Evolutionary conservation across 2,113 vertebrate genomes (phyloP), one percentile per base, ranked within the genome.

Genomic region (Pandion haliaetus): DNA sequence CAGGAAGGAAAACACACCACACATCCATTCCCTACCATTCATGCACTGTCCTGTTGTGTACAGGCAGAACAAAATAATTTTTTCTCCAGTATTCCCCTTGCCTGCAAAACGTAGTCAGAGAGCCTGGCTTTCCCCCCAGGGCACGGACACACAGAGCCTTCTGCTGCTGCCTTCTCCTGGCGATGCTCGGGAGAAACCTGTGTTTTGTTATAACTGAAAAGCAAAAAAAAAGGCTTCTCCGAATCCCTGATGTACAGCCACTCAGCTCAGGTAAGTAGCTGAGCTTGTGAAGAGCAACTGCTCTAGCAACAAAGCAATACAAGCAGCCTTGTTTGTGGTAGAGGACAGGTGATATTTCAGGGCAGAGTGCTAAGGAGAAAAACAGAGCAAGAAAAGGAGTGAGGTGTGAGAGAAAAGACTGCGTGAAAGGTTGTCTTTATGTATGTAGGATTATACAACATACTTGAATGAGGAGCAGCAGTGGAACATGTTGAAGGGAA

Each of bases 61-160:
- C 38, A 49, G 11, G 65, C 21, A 72, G n/a, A 91, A 84, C 17
- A 66, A 78, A 66, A 11, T 12, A 3, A 1, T 40, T 73, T 70
- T 80, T 19, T 50, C 42, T 50, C 6, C 24, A 15, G 9, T 17
- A 24, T 50, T 58, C 8, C 25, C 21, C n/a, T 78, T 73, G 38
- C 32, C 31, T 52, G 38, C 38, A 50, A 54, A 44, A 6, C 0
- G 0, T 2, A 17, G 45, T 5, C 44, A 31, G 42, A 52, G 28
- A 76, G 36, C 28, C 28, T 6, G 63, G 8, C 17, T 34, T 47
- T 45, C 13, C 32, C 8, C 18, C 31, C 2, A 1, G 6, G 52
- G 9, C 38, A 31, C 18, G 1, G 5, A 40, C 26, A 18, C 18
- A 28, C 1, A 3, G 20, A 74, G 52, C 29, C 15, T 76, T 42